These are phyloP conservation scores for Pomatostomus ruficeps DNA, from an alignment of 2,113 vertebrate species.

Conservation along the genomic window DNA sequence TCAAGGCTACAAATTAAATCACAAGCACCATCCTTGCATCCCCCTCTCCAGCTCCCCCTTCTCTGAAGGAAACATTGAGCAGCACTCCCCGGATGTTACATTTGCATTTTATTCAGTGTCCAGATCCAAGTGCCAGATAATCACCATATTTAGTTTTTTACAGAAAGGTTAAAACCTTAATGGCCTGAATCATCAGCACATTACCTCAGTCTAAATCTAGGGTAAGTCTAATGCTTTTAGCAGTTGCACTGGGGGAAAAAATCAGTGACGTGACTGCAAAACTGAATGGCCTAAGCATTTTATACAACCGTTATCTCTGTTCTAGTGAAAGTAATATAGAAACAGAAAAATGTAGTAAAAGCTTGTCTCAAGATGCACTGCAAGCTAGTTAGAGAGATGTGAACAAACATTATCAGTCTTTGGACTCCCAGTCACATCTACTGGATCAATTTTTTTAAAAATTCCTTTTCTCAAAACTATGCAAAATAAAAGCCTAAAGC, in stretches of 20 bases:
- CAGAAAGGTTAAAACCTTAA: conserved; percentile 51
- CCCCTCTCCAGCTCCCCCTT: neutral
- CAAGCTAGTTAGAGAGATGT: neutral
- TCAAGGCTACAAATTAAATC: neutral
- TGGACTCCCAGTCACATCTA: neutral
- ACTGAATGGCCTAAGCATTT: neutral
- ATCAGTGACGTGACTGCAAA: neutral
- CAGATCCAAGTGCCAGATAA: conserved; percentile 39
- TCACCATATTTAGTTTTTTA: conserved; percentile 41
- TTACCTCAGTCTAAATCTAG: conserved; percentile 20
- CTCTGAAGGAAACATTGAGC: neutral
- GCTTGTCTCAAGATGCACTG: neutral
- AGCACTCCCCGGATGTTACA: neutral
- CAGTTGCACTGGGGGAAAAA: neutral
- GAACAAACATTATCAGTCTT: neutral
- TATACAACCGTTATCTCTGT: neutral
- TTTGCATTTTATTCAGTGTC: conserved; percentile 31
- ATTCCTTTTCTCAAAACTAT: neutral
- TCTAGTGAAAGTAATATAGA: neutral
- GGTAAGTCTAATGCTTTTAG: conserved; percentile 30
- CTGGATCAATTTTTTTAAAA: neutral
- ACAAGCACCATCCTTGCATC: neutral
- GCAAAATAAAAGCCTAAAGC: neutral
- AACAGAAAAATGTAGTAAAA: neutral
- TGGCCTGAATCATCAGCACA: conserved; percentile 51